Base-by-base conservation (phyloP, 64 coral and sea anemone species). In the Acropora yongei region DNA sequence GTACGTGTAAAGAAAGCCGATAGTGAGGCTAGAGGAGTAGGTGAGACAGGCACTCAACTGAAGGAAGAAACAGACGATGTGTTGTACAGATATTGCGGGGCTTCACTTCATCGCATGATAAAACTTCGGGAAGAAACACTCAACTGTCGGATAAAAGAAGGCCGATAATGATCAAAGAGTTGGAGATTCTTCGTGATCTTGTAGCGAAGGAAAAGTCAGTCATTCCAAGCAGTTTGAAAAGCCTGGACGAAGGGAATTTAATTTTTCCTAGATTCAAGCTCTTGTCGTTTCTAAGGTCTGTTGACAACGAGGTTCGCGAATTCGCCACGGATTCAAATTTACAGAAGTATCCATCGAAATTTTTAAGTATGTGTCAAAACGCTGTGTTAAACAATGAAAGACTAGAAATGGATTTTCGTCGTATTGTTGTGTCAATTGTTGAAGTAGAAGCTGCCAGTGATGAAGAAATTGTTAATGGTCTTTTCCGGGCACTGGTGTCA, bases 311-410 rank as follows among this genome's bases (percentile, higher is more conserved):
- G 11, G 78, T 91, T 72, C 68, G 79, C 7, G 78, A 82, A 57
- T 75, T 91, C 72, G 41, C 77, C 17, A 72, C 11, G 4, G 78
- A 91, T 18, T 72, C 39, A 19, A 91, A 91, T 44, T 39, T 91
- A 9, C 8, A 61, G 50, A 82, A 51, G 41, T 91, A 91, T 44
- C 78, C 67, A n/a, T 53, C 67, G 12, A 83, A 91, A 72, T 82
- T 91, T 74, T 44, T 83, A 18, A 46, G 13, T 73, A 16, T 82
- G 67, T 91, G 89, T 57, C 44, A 74, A 17, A 83, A 53, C 42
- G 47, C 63, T 12, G 89, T 91, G 8, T 39, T 73, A 44, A 82
- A 82, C 89, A 91, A 83, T 57, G 89, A 91, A 53, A 81, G 1
- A 11, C 45, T 91, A 2, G 66, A 91, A 74, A 44, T 72, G 46